A percentile compares a stretch with the other conserved stretches of the same genome.
Conservation (phyloP, 1,140 invertebrate genomes). For the Nylanderia fulva region DNA sequence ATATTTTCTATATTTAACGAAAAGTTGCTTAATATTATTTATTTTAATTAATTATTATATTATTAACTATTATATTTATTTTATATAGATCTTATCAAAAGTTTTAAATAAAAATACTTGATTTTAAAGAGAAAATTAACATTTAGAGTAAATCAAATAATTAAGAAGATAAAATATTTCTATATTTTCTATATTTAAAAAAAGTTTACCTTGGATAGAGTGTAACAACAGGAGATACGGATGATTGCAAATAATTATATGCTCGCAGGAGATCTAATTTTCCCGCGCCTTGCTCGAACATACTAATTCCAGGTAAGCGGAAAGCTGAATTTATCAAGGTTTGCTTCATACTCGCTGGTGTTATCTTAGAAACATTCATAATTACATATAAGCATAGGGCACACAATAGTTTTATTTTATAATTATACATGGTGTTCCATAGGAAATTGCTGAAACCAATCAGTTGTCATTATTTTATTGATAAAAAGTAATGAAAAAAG, state of each 20-base stretch:
- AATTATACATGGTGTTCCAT: too few relatives aligned
- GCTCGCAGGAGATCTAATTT: conserved; percentile 93
- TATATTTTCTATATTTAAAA: conserved; percentile 4
- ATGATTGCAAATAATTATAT: conserved; percentile 81
- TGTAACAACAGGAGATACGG: conserved; percentile 81
- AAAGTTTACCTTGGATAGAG: conserved; percentile 87
- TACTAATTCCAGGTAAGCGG: conserved; percentile 93
- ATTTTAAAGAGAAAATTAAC: neutral
- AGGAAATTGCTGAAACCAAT: too few relatives aligned
- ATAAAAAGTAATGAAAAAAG: too few relatives aligned
- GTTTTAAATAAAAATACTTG: too few relatives aligned
- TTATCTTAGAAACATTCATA: conserved; percentile 87
- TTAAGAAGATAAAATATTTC: neutral
- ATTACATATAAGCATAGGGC: neutral
- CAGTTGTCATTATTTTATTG: too few relatives aligned
- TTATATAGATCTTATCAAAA: too few relatives aligned
- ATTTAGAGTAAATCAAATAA: conserved; percentile 19
- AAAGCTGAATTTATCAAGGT: conserved; percentile 95
- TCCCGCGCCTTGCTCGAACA: conserved; percentile 99
- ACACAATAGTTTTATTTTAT: neutral
- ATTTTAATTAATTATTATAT: conserved; percentile 24
- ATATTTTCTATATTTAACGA: too few relatives aligned
- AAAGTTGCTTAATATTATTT: conserved; percentile 7
- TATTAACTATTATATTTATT: too few relatives aligned
- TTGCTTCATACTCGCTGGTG: conserved; percentile 98